Percentiles rank a stretch among this genome's conserved stretches.
Evolutionary conservation across 2,113 vertebrate genomes (phyloP).

Genomic region (Aegotheles bennettii): DNA sequence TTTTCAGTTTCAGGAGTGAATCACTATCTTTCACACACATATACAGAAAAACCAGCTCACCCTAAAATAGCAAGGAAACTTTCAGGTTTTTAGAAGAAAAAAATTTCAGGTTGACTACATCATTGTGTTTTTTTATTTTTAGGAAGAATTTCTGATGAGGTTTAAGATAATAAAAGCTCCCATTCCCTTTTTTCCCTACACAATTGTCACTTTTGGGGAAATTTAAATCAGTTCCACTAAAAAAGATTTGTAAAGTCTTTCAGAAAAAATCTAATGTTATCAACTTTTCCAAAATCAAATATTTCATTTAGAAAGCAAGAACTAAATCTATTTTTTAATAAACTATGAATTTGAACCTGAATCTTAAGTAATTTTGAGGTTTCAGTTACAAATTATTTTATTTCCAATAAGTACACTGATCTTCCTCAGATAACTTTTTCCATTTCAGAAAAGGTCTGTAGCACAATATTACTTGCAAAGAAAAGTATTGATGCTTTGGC

Average conservation of each 20-base stretch:
- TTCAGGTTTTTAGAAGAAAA: background rate
- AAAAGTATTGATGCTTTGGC: background rate
- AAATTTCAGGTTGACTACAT: background rate
- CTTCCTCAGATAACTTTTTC: background rate
- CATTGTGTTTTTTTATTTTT: rapidly evolving
- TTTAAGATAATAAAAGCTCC: background rate
- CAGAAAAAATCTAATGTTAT: background rate
- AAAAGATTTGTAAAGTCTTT: background rate
- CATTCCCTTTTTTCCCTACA: background rate
- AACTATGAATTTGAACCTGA: background rate
- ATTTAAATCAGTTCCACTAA: background rate
- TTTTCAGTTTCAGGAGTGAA: background rate
- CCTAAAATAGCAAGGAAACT: background rate
- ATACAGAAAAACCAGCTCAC: background rate
- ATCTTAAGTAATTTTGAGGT: background rate
- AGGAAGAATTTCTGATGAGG: background rate
- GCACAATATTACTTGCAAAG: background rate
- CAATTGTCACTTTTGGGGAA: background rate
- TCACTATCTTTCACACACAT: background rate
- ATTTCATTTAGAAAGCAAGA: background rate
- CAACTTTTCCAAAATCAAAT: background rate
- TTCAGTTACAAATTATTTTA: background rate
- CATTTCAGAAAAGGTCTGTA: background rate
- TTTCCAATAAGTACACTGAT: background rate
- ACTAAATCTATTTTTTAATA: background rate